Evolutionary conservation across 92 coral and sea anemone species (phyloP).

Genomic region (Epizoanthus ramosus): DNA sequence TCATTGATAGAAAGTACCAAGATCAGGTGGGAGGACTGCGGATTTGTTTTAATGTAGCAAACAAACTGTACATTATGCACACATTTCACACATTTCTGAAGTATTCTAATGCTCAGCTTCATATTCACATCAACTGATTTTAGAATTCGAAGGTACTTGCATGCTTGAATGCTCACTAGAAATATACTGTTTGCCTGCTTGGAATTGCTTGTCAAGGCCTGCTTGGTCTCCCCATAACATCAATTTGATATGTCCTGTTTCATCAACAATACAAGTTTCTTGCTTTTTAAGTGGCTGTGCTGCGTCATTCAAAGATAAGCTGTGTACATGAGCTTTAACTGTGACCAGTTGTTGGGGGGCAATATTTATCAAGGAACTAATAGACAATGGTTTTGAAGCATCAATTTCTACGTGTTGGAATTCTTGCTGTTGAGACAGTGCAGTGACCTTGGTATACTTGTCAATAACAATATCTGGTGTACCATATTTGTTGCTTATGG

Average conservation of each 20-base stretch:
- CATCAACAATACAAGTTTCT: neutral
- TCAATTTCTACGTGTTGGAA: neutral
- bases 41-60: no score
- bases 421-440: neutral
- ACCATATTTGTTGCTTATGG: conserved; percentile 68
- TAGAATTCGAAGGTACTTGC: no score
- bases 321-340: neutral
- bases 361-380: neutral
- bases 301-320: conserved; percentile 1
- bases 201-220: no score
- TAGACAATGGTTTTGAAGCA: neutral
- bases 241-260: conserved; percentile 3
- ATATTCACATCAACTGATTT: no score
- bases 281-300: conserved; percentile 4
- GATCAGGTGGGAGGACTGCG: conserved; percentile 15
- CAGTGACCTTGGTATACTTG: conserved; percentile 26
- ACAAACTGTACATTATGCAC: no score
- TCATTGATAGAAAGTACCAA: conserved; percentile 30
- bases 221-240: neutral
- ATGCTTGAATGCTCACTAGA: no score
- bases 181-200: no score
- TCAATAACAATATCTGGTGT: conserved; percentile 58
- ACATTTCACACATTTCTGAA: no score
- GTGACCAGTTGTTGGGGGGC: conserved; percentile 24
- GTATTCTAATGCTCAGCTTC: no score